Base-by-base conservation (phyloP, 2,113 vertebrate species). In the Solea senegalensis region DNA sequence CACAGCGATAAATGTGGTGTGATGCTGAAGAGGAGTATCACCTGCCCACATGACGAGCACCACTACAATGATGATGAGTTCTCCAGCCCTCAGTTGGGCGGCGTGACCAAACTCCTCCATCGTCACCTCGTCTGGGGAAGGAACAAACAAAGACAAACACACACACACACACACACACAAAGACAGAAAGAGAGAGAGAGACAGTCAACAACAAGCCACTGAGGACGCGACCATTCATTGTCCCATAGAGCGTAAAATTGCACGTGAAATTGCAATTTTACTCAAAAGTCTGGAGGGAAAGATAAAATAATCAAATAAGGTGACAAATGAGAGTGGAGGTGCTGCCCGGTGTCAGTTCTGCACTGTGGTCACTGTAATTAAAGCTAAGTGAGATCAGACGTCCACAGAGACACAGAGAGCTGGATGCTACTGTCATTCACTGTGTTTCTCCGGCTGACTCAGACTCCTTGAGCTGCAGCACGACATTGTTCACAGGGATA, bases 11-110 rank as follows among this genome's bases (percentile, higher is more conserved):
- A 74, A 86, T 76, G 74, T 74, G 60, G 21, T 21, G 5, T 21
- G 8, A 51, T 8, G 15, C 52, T n/a, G 44, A 64, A 26, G 56
- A 76, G 43, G 61, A 67, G 64, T 43, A 65, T 93, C 91, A 98
- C 97, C 97, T 87, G 96, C 97, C 97, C 97, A 98, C 97, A 98
- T 98, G 82, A 98, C 93, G 80, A 98, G 91, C 86, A 98, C 97
- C 90, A 97, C 97, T 0, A 97, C 95, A 5, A 98, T 98, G 91
- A 98, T 98, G 91, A 98, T 96, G 56, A 97, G 93, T 79, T 98
- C 97, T 27, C 96, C 97, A 0, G 96, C 96, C 76, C 96, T 92
- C 78, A 98, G 93, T 91, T 97, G 96, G 41, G 91, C 88, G 2
- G 94, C 93, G 86, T 94, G 94, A 8, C 88, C 95, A 87, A 96